A percentile compares a stretch with the other conserved stretches of the same genome.
phyloP scores from a whole-genome alignment of 1,140 invertebrate species.

The Drosophila bocqueti region DNA sequence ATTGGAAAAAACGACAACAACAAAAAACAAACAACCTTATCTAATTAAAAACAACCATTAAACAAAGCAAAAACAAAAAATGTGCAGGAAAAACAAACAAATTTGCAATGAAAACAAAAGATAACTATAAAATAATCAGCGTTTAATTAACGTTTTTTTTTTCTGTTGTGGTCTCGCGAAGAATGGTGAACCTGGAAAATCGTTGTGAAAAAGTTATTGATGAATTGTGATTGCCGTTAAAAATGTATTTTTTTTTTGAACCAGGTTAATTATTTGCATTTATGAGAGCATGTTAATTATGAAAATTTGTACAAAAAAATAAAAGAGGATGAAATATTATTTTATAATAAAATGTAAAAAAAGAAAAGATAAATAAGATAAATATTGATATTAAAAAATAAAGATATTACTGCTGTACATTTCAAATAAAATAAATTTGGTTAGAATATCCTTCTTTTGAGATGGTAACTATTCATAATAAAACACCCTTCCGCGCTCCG shows the following conservation, averaged over 20 bases:
- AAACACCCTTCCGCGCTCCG: no score
- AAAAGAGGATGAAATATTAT: background rate
- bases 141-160: slow-evolving; percentile 41
- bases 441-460: background rate
- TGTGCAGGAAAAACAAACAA: slow-evolving; percentile 25
- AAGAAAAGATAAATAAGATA: background rate
- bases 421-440: background rate
- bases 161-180: slow-evolving; percentile 7
- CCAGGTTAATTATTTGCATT: background rate
- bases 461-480: background rate
- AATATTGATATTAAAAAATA: background rate
- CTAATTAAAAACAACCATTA: slow-evolving; percentile 49
- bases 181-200: background rate
- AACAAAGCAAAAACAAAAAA: slow-evolving; percentile 18
- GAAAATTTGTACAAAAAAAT: background rate
- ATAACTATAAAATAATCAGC: slow-evolving; percentile 42
- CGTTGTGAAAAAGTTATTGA: slow-evolving; percentile 10
- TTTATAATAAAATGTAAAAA: background rate
- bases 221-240: background rate
- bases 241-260: background rate
- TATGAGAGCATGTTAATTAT: slow-evolving; percentile 15
- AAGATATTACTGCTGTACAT: background rate
- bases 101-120: slow-evolving; percentile 38
- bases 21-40: slow-evolving; percentile 34
- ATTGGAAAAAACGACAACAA: background rate